A percentile compares a stretch with the other conserved stretches of the same genome.
phyloP scores from a whole-genome alignment of 2,797 vertebrate genomes.

The Siniperca obscura region DNA sequence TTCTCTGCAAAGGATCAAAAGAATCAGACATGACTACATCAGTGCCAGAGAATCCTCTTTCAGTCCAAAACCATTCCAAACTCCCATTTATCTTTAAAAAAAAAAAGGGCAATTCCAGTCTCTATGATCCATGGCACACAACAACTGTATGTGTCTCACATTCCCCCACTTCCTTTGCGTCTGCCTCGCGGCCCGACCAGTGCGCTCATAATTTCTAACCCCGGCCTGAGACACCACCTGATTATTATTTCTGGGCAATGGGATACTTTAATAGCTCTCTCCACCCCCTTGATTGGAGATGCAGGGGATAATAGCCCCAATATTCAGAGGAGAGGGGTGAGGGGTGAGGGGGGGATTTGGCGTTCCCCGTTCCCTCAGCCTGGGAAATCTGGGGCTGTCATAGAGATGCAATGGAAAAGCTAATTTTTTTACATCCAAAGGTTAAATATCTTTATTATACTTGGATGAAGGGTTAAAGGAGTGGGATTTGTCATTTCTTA shows the following conservation, averaged over 20 bases:
- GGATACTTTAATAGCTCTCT: slow-evolving; percentile 85
- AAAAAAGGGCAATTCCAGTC: slow-evolving; percentile 39
- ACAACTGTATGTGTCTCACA: slow-evolving; percentile 72
- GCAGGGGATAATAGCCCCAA: slow-evolving; percentile 83
- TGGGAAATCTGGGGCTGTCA: slow-evolving; percentile 68
- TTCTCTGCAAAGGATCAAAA: slow-evolving; percentile 53
- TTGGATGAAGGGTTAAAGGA: slow-evolving; percentile 62
- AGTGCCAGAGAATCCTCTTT: slow-evolving; percentile 59
- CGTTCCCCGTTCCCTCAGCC: slow-evolving; percentile 55
- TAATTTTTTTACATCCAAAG: slow-evolving; percentile 48
- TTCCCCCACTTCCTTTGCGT: slow-evolving; percentile 71
- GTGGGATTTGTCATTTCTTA: slow-evolving; percentile 44
- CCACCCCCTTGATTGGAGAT: slow-evolving; percentile 83
- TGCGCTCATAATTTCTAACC: slow-evolving; percentile 76
- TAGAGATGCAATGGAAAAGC: slow-evolving; percentile 62
- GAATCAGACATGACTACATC: slow-evolving; percentile 54
- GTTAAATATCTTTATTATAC: slow-evolving; percentile 68
- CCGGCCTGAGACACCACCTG: slow-evolving; percentile 75
- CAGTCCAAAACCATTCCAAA: slow-evolving; percentile 55
- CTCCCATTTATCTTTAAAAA: slow-evolving; percentile 49
- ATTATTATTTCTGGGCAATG: slow-evolving; percentile 86
- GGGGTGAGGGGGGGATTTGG: slow-evolving; percentile 35
- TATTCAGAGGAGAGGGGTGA: slow-evolving; percentile 65
- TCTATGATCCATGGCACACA: slow-evolving; percentile 56
- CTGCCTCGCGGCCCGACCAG: slow-evolving; percentile 63